phyloP scores from a whole-genome alignment of 1,140 invertebrate species.

The Nephila pilipes region DNA sequence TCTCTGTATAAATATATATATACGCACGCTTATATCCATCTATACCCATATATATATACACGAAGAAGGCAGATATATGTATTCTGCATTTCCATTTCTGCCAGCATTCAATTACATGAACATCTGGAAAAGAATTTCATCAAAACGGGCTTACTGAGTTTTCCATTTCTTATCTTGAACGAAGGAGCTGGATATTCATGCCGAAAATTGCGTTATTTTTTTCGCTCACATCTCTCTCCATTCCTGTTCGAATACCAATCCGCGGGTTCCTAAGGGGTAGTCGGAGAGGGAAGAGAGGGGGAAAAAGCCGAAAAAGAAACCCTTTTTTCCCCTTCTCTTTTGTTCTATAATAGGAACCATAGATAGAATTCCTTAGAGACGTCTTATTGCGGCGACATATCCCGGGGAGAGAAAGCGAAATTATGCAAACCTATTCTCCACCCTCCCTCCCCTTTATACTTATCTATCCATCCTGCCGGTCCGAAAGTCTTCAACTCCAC shows the following conservation, averaged over 20 bases:
- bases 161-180: constrained; percentile 70
- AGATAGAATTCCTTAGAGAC: constrained; percentile 3
- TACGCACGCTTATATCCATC: constrained; percentile 18
- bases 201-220: constrained; percentile 75
- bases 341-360: constrained; percentile 51
- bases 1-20: constrained; percentile 24
- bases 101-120: constrained; percentile 75
- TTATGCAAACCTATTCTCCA: constrained; percentile 73
- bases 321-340: constrained; percentile 34
- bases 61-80: constrained; percentile 51
- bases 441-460: constrained; percentile 9
- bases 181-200: constrained; percentile 75
- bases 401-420: constrained; percentile 53
- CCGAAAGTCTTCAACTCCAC: constrained; percentile 56
- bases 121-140: constrained; percentile 77
- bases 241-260: constrained; percentile 63
- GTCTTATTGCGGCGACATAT: constrained; percentile 69
- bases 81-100: constrained; percentile 71
- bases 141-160: constrained; percentile 76
- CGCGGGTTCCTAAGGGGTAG: not conserved
- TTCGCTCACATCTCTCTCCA: constrained; percentile 5
- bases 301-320: constrained; percentile 61
- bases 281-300: not conserved
- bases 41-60: constrained; percentile 41
- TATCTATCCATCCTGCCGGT: constrained; percentile 18